phyloP scores from a whole-genome alignment of 1,140 invertebrate genomes.

The Gryllus bimaculatus region DNA sequence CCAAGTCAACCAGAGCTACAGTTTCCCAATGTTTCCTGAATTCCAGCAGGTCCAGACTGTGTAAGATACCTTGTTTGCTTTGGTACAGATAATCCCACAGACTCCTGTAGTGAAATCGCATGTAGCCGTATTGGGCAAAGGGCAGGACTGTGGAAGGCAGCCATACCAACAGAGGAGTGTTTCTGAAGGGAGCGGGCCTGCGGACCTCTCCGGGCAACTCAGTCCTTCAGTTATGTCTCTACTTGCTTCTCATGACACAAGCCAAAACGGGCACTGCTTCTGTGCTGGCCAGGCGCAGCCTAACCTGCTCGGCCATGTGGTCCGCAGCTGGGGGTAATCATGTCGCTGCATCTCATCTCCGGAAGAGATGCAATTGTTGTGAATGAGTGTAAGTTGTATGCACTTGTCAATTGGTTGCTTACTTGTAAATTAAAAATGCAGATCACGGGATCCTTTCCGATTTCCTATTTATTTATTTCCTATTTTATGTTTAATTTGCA shows the following conservation, averaged over 20 bases:
- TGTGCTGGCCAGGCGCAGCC: neutral
- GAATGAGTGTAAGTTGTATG: constrained; percentile 1
- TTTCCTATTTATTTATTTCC: constrained; percentile 7
- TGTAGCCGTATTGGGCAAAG: neutral
- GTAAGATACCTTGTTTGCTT: neutral
- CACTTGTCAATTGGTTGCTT: constrained; percentile 12
- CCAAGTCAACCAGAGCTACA: no score
- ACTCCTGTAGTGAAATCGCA: neutral
- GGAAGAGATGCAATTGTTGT: neutral
- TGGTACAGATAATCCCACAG: neutral
- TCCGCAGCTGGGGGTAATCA: neutral
- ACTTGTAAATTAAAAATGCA: constrained; percentile 11
- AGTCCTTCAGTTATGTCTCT: neutral
- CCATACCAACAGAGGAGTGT: neutral
- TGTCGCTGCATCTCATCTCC: neutral
- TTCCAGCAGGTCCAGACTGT: neutral
- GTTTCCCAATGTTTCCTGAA: neutral
- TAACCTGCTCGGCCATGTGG: neutral
- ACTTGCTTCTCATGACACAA: constrained; percentile 9
- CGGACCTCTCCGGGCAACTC: neutral
- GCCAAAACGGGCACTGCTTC: neutral
- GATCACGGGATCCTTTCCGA: neutral
- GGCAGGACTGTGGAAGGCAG: neutral
- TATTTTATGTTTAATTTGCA: neutral
- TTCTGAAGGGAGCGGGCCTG: neutral